Base-by-base conservation (phyloP, 2,113 vertebrate species). In the Sinocyclocheilus anophthalmus region DNA sequence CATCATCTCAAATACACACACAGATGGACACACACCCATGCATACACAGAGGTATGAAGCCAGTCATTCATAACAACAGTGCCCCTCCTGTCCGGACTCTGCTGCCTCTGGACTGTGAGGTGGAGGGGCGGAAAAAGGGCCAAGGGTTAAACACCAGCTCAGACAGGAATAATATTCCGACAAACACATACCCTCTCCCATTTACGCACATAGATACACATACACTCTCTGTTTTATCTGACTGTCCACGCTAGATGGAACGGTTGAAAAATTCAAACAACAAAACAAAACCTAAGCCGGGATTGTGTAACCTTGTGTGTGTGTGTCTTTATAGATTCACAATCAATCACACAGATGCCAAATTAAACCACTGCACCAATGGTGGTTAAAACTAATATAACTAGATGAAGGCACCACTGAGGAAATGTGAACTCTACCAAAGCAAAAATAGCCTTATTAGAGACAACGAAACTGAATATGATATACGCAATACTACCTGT, bases 11-110 rank as follows among this genome's bases (percentile, higher is more conserved):
- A n/a, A 70, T 22, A 80, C 83, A 75, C 81, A 83, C 82, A 73
- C 50, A 75, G 72, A 65, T 57, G 22, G 26, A 85, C 57, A 69
- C 75, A 53, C 84, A 39, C 18, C n/a, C 42, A 67, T 94, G 90
- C 92, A 92, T 92, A 95, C 94, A 94, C 94, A 94, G 94, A 92
- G 93, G 80, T 81, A 85, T 6, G 4, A 84, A 90, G 87, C 88
- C 94, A 93, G 93, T 94, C 94, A 93, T 88, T 88, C 87, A 88
- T 86, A 79, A 86, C 70, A 82, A 85, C 87, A 88, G 73, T 76
- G 77, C 61, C 80, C 65, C 78, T 76, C 84, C 75, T 85, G 84
- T 85, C 84, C 59, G 14, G 18, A 26, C 73, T 42, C 42, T 42
- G 61, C 26, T 70, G 76, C 48, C 48, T 70, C 63, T 69, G 76